Evolutionary conservation across 1,140 invertebrate genomes (phyloP), one percentile per base, ranked within the genome.

Genomic region (Bicyclus anynana): DNA sequence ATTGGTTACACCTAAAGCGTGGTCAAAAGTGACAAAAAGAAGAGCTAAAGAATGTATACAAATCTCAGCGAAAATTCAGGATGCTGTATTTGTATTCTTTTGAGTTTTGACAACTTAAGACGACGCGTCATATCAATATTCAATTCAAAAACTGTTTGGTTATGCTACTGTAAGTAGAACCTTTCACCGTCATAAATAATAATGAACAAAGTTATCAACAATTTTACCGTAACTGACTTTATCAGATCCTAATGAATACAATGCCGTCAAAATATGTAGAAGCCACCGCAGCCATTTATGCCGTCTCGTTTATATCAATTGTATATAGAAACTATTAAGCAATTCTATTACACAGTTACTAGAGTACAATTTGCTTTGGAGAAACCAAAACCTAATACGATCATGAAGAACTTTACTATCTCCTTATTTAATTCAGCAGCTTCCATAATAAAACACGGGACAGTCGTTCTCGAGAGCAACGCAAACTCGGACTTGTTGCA

Each of bases 401-500:
- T 64, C 57, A 62, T 67, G 59, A 67, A 66, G 64, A 66, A 64
- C 62, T 65, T 65, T 61, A 67, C 62, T 65, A 55, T 58, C 61
- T 75, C 65, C 71, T 76, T 74, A 77, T 71, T 82, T 84, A 81
- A 83, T 75, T 84, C 77, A 76, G 65, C 49, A 71, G 71, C 72
- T 74, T 69, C 66, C 62, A 79, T 86, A 82, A 84, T 86, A 84
- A 80, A 80, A 84, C 66, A 77, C 72, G 68, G 69, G 83, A 81
- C 77, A 74, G 74, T 73, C 77, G 68, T 70, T 75, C 67, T 77
- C 49, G 65, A 84, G 78, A 81, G 79, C 71, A 81, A 71, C 46
- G 77, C 80, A 86, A 84, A 84, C 80, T 77, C 66, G 71, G 72
- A 84, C 80, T 84, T 84, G 81, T 84, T 87, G 81, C 84, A 82